Evolutionary conservation across 2,888 invertebrate species (phyloP).

Genomic region (Girardia tigrina): DNA sequence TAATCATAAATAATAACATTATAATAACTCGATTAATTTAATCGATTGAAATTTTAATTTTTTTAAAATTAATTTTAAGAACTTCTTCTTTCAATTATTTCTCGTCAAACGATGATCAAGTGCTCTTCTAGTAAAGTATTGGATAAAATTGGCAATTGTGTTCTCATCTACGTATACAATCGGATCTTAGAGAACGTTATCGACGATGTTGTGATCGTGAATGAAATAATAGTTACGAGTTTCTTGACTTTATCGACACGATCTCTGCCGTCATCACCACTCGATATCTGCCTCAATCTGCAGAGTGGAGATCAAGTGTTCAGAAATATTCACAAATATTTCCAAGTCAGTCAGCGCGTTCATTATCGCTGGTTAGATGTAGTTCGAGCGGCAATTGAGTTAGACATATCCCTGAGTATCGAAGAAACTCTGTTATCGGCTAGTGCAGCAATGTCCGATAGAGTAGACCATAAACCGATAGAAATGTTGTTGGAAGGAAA

Average conservation of each 20-base stretch:
- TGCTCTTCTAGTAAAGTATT: neutral
- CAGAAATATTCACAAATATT: slow-evolving; percentile 15
- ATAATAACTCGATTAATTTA: too few species aligned
- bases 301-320: slow-evolving; percentile 13
- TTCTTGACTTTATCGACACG: neutral
- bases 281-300: neutral
- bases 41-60: too few species aligned
- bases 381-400: neutral
- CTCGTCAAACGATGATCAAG: neutral
- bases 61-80: too few species aligned
- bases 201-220: neutral
- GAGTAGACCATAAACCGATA: neutral
- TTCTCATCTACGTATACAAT: neutral
- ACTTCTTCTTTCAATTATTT: neutral
- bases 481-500: neutral
- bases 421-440: slow-evolving; percentile 15
- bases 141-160: neutral
- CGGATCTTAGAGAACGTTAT: neutral
- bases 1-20: too few species aligned
- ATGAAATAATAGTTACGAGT: neutral
- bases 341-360: neutral
- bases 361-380: neutral
- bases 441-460: neutral
- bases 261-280: neutral
- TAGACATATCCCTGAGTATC: neutral